Conservation (phyloP, 2,113 vertebrate genomes). For the Elephas maximus region DNA sequence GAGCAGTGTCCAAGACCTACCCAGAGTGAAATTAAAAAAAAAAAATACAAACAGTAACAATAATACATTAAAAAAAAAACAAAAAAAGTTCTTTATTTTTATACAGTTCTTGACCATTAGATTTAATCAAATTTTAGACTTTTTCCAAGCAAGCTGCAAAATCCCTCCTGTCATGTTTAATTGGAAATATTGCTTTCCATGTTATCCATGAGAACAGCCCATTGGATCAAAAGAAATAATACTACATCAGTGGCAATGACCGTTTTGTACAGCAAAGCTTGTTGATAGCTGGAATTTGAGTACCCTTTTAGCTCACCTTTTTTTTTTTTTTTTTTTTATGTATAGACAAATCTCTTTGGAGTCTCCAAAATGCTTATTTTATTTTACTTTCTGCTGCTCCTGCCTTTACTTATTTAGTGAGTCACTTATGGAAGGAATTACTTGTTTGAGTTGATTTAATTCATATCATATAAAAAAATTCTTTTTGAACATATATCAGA, state of each 20-base stretch:
- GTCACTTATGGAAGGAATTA: conserved; percentile 63
- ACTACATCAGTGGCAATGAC: neutral
- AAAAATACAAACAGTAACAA: neutral
- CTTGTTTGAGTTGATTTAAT: conserved; percentile 80
- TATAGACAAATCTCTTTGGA: conserved; percentile 56
- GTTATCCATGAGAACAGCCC: neutral
- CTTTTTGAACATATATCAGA: conserved; percentile 72
- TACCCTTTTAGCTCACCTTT: neutral
- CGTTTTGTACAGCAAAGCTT: conserved; percentile 43
- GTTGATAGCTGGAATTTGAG: conserved; percentile 55
- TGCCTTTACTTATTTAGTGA: conserved; percentile 66
- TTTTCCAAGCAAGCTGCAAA: conserved; percentile 18
- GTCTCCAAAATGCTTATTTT: conserved; percentile 64
- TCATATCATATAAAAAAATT: conserved; percentile 77
- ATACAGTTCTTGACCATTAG: neutral
- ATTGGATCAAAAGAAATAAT: conserved; percentile 36
- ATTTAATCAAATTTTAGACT: conserved; percentile 24
- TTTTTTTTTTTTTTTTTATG: neutral
- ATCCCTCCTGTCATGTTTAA: neutral
- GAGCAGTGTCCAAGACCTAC: neutral
- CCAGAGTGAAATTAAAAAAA: conserved; percentile 13
- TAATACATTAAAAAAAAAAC: neutral
- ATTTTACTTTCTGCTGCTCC: conserved; percentile 52
- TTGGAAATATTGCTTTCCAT: neutral
- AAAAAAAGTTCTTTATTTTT: neutral